Evolutionary conservation across 2,797 vertebrate species (phyloP), one percentile per base, ranked within the genome.

Genomic region (Gouania willdenowi): DNA sequence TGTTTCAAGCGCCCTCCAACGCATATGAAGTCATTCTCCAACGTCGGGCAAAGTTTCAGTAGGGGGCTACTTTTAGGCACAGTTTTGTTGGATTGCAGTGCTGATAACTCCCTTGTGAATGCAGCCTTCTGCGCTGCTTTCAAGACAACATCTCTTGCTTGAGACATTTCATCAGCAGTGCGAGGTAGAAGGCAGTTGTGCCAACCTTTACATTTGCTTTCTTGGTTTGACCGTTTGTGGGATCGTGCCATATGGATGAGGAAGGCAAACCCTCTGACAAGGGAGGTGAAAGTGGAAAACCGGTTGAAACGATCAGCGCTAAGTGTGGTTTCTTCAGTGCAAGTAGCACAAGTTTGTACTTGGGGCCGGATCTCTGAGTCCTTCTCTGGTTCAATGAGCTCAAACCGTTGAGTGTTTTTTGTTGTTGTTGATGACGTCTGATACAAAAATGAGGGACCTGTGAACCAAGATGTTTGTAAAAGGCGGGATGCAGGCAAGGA

Each of bases 341-440:
- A n/a, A n/a, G n/a, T n/a, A n/a, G 5, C 6, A 10, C 2, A 50
- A 1, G 25, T 41, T n/a, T 24, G 8, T 1, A 60, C n/a, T 5
- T 46, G 44, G 22, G 29, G 37, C 9, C 23, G 3, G 1, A 59
- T 51, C 26, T 65, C 35, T 2, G 1, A 15, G 18, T 69, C 37
- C 0, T 36, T 37, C 2, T 40, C 61, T 1, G 64, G 51, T 14
- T 46, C 6, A 3, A 62, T 5, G 1, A 54, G 5, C 5, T 53
- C 8, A n/a, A n/a, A n/a, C n/a, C n/a, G n/a, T n/a, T 37, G 4
- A 6, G 2, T 6, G 10, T 0, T n/a, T 23, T 49, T 4, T 3
- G 4, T 4, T 26, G 8, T 25, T 1, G 38, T 30, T 26, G 16
- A 9, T 8, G 20, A 5, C 17, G 27, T 8, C 1, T 27, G 15